phyloP scores from a whole-genome alignment of 2,888 invertebrate species.

The Cheilosia variabilis region DNA sequence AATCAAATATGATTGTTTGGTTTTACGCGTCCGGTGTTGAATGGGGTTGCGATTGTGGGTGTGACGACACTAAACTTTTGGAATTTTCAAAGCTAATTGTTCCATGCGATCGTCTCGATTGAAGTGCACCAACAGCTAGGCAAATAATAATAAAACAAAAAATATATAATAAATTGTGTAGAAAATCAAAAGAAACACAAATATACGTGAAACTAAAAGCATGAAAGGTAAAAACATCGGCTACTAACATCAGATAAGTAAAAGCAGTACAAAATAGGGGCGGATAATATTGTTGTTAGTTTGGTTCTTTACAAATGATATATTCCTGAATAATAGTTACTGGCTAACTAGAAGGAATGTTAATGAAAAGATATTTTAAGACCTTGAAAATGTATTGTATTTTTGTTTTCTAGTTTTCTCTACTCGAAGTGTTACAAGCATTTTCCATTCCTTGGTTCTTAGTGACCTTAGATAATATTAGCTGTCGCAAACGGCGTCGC shows the following conservation, averaged over 20 bases:
- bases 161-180: constrained; percentile 28
- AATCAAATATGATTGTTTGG: constrained; percentile 33
- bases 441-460: no score
- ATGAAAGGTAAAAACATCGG: not conserved
- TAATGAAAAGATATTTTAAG: no score
- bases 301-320: no score
- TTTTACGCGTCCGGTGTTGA: constrained; percentile 11
- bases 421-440: no score
- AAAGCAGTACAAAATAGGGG: constrained; percentile 3
- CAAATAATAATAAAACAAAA: constrained; percentile 45
- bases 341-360: no score
- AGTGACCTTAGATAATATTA: no score
- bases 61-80: constrained; percentile 10
- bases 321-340: no score
- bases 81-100: constrained; percentile 19
- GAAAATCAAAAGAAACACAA: constrained; percentile 31
- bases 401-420: no score
- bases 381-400: no score
- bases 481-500: no score
- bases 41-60: not conserved
- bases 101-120: constrained; percentile 82
- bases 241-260: constrained; percentile 20
- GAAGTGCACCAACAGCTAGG: constrained; percentile 86
- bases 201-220: constrained; percentile 11
- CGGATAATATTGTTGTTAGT: constrained; percentile 1